Percentiles rank a stretch among this genome's conserved stretches.
These are phyloP conservation scores for Scytalopus superciliaris DNA, from an alignment of 2,113 vertebrate genomes.

Conservation along the genomic window DNA sequence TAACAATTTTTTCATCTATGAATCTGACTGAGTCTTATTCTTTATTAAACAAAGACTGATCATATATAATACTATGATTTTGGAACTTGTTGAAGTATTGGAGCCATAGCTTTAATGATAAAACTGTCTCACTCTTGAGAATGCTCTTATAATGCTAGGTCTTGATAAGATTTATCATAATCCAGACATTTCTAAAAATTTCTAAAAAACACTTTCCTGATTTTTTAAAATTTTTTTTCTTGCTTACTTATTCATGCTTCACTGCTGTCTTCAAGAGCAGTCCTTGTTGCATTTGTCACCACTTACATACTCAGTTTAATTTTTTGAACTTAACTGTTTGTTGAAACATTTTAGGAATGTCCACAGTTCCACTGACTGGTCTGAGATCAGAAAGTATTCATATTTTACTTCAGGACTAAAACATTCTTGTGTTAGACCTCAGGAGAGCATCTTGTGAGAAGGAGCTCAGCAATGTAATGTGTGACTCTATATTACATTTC, in stretches of 20 bases:
- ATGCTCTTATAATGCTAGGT: background rate
- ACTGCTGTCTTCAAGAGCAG: background rate
- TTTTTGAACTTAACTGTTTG: background rate
- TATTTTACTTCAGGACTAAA: background rate
- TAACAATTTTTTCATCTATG: background rate
- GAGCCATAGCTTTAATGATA: background rate
- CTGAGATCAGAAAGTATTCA: background rate
- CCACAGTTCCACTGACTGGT: background rate
- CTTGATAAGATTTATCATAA: background rate
- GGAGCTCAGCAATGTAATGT: background rate
- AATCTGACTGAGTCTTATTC: rapidly evolving
- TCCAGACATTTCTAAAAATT: background rate
- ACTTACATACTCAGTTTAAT: background rate
- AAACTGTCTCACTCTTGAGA: background rate
- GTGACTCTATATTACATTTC: background rate
- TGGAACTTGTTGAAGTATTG: background rate
- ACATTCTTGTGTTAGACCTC: background rate
- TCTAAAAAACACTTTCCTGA: background rate
- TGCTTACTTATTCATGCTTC: background rate
- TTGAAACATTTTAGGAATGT: background rate
- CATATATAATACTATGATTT: background rate
- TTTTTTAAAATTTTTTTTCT: background rate
- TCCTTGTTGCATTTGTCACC: background rate
- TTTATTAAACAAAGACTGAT: background rate
- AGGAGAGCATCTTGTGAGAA: background rate